These are phyloP conservation scores for Laterallus jamaicensis DNA, from an alignment of 2,113 vertebrate species.

Conservation along the genomic window DNA sequence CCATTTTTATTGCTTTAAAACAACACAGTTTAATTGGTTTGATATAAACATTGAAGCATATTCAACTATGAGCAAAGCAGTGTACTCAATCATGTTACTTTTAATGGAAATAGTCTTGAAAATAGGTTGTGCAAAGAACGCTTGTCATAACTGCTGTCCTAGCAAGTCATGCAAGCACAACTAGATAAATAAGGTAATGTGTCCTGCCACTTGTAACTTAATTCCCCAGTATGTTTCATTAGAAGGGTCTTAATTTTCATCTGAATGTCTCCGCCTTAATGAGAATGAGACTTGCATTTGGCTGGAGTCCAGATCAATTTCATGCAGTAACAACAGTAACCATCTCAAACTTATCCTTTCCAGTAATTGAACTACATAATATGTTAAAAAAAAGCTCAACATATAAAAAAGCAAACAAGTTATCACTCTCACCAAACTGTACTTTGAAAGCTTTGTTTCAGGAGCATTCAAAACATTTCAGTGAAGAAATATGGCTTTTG, in stretches of 20 bases:
- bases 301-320: conserved; percentile 64
- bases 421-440: neutral
- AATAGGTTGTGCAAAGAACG: conserved; percentile 31
- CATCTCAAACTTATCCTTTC: conserved; percentile 37
- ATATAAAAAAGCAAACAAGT: neutral
- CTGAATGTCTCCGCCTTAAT: conserved; percentile 21
- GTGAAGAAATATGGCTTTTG: neutral
- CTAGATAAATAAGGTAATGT: conserved; percentile 58
- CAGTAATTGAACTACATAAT: conserved; percentile 6
- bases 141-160: conserved; percentile 50
- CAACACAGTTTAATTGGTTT: conserved; percentile 27
- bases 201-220: conserved; percentile 69
- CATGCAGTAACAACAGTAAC: conserved; percentile 60
- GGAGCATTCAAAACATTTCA: neutral
- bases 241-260: conserved; percentile 66
- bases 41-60: conserved; percentile 57
- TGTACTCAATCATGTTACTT: conserved; percentile 60
- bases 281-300: conserved; percentile 52
- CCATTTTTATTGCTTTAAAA: conserved; percentile 53
- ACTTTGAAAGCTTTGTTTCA: neutral
- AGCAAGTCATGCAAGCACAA: conserved; percentile 41
- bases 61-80: conserved; percentile 38
- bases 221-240: conserved; percentile 46
- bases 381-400: neutral
- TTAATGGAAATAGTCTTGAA: conserved; percentile 67